phyloP scores from a whole-genome alignment of 2,797 vertebrate genomes.

The Vireo griseus region DNA sequence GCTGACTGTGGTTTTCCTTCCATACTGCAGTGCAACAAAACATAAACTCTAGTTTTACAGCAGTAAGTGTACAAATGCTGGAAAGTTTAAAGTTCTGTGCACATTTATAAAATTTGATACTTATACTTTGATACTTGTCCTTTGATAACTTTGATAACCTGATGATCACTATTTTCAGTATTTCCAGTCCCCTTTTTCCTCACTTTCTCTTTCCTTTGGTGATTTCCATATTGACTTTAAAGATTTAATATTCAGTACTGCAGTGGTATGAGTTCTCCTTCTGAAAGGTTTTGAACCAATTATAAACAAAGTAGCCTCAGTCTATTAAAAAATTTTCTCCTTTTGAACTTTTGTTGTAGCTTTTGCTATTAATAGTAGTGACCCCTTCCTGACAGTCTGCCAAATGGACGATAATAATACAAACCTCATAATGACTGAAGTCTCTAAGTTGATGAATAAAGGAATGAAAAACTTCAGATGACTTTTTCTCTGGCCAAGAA shows the following conservation, averaged over 20 bases:
- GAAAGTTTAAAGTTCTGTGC: not conserved
- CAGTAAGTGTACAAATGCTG: not conserved
- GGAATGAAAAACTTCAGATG: not conserved
- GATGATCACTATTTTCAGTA: not conserved
- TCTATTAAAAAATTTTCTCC: not conserved
- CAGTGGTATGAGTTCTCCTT: not conserved
- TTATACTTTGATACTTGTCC: not conserved
- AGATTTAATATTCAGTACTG: not conserved
- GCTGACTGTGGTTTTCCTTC: not conserved
- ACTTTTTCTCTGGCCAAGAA: not conserved
- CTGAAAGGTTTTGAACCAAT: not conserved
- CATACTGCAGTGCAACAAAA: not conserved
- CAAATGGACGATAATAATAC: not conserved
- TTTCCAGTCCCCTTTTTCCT: not conserved
- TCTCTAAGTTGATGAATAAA: not conserved
- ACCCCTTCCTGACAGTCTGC: not conserved
- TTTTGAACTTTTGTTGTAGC: not conserved
- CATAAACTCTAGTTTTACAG: not conserved
- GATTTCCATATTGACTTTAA: not conserved
- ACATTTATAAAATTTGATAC: not conserved
- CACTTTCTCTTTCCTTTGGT: not conserved
- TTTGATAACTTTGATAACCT: not conserved
- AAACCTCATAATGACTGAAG: not conserved
- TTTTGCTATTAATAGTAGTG: conserved; percentile 21
- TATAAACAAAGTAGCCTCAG: not conserved